These are phyloP conservation scores for Platichthys flesus DNA, from an alignment of 2,113 vertebrate species.

Conservation along the genomic window DNA sequence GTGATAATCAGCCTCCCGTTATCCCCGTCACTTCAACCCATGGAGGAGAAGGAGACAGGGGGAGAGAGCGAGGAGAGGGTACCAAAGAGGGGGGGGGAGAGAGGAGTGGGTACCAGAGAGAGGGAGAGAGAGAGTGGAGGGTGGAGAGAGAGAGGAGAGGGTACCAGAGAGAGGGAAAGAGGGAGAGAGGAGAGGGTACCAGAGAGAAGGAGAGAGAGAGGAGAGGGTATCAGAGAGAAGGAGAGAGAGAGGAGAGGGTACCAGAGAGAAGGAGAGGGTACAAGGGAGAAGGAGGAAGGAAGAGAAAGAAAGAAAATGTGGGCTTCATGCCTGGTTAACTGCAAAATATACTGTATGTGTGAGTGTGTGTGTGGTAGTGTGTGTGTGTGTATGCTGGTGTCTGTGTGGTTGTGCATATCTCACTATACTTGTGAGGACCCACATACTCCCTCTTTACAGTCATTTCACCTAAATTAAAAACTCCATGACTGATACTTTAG, in stretches of 20 bases:
- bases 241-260: background rate
- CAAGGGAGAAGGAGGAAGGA: background rate
- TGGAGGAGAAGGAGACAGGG: conserved; percentile 26
- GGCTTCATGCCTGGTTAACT: conserved; percentile 42
- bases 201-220: background rate
- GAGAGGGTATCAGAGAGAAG: background rate
- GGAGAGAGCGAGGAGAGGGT: background rate
- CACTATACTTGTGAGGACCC: background rate
- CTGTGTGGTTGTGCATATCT: background rate
- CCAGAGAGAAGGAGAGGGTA: background rate
- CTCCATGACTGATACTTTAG: background rate
- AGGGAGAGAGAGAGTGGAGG: no score
- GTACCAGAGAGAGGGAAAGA: background rate
- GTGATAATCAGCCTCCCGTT: conserved; percentile 78
- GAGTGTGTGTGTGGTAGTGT: background rate
- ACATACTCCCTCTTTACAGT: background rate
- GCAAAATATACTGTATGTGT: conserved; percentile 2
- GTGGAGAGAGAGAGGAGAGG: background rate
- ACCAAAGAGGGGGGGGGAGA: conserved; percentile 10
- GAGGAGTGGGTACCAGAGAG: background rate
- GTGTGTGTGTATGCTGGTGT: background rate
- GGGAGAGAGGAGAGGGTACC: no score
- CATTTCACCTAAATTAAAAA: background rate
- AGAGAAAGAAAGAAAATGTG: conserved; percentile 33
- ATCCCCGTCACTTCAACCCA: conserved; percentile 62